phyloP scores from a whole-genome alignment of 2,113 vertebrate genomes.

The Cyphomyrus plagiostoma region DNA sequence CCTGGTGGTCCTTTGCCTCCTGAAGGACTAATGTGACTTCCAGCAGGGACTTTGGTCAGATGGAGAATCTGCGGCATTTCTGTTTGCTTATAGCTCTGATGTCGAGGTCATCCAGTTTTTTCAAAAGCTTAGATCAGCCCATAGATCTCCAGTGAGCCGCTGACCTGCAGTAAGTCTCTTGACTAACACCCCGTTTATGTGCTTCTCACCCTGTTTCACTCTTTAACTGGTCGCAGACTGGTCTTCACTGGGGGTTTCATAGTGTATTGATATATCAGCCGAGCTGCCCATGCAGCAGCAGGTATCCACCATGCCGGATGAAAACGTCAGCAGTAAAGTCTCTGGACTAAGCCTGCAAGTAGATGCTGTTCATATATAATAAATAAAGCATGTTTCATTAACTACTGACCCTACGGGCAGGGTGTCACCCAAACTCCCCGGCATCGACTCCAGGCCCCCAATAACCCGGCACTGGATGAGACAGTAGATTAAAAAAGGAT shows the following conservation, averaged over 20 bases:
- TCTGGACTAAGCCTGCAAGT: background rate
- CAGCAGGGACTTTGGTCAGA: background rate
- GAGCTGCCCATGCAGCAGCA: background rate
- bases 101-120: background rate
- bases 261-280: background rate
- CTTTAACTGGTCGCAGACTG: background rate
- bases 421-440: background rate
- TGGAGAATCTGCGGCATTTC: background rate
- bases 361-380: background rate
- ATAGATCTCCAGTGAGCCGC: background rate
- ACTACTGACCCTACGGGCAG: background rate
- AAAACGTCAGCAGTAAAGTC: background rate
- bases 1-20: background rate
- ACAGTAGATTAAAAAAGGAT: background rate
- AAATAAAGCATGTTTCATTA: background rate
- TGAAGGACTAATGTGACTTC: background rate
- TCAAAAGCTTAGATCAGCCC: background rate
- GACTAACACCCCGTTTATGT: background rate
- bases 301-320: background rate
- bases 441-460: background rate
- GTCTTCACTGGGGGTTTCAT: background rate
- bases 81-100: background rate
- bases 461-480: background rate
- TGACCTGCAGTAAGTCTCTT: background rate
- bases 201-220: background rate